A percentile compares a stretch with the other conserved stretches of the same genome.
phyloP scores from a whole-genome alignment of 2,797 vertebrate species.

The Pseudopleuronectes americanus region DNA sequence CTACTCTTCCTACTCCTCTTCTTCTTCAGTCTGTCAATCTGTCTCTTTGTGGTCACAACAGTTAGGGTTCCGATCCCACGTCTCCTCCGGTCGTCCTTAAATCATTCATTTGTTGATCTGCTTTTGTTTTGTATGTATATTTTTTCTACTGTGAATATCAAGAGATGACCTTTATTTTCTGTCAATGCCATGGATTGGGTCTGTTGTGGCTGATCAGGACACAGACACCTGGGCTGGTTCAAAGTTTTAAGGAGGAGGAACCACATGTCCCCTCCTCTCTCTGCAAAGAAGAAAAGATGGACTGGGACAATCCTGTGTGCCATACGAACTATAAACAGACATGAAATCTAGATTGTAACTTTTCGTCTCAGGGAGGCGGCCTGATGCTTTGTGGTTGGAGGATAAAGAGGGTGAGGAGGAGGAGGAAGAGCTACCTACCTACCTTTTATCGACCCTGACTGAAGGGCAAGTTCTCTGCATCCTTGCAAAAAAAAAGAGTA shows the following conservation, averaged over 20 bases:
- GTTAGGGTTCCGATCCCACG: conserved; percentile 37
- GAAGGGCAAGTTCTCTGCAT: conserved; percentile 62
- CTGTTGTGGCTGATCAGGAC: conserved; percentile 64
- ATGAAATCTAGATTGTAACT: conserved; percentile 77
- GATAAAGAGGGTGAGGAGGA: conserved; percentile 67
- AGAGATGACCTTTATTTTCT: conserved; percentile 74
- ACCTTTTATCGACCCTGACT: conserved; percentile 68
- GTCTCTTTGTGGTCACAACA: conserved; percentile 43
- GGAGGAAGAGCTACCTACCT: conserved; percentile 57
- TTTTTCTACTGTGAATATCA: conserved; percentile 85
- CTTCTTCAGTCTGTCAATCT: conserved; percentile 13
- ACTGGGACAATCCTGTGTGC: conserved; percentile 86
- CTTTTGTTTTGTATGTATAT: conserved; percentile 47
- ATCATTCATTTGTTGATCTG: conserved; percentile 53
- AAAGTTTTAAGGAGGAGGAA: conserved; percentile 55
- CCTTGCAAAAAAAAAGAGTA: conserved; percentile 30
- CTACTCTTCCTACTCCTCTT: conserved; percentile 7
- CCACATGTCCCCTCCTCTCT: conserved; percentile 5
- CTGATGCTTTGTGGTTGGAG: conserved; percentile 68
- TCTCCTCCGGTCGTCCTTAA: conserved; percentile 60
- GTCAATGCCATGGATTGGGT: conserved; percentile 72
- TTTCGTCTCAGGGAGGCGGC: conserved; percentile 81
- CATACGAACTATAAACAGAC: conserved; percentile 79
- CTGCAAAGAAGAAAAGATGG: conserved; percentile 57
- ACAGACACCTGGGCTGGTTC: conserved; percentile 55